Conservation (phyloP, 2,888 invertebrate species). For the Luffia ferchaultella region DNA sequence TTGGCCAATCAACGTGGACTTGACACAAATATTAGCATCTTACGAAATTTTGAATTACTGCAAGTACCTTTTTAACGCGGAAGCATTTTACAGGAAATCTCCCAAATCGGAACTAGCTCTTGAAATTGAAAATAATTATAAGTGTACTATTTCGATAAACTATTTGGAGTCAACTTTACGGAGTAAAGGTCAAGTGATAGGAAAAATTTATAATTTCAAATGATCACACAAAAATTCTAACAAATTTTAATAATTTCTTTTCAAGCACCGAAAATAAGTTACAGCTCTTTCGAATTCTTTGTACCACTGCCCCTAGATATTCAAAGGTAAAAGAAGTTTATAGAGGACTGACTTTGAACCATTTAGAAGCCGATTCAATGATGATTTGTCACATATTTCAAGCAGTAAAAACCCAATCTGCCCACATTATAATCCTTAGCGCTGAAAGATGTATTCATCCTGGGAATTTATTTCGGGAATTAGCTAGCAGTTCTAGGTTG, state of each 20-base stretch:
- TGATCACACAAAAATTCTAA: background rate
- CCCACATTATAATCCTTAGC: slow-evolving; percentile 15
- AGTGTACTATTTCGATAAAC: background rate
- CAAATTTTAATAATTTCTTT: background rate
- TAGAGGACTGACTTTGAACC: too few relatives aligned
- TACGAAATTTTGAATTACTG: slow-evolving; percentile 1
- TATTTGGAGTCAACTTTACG: too few relatives aligned
- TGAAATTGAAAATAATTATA: slow-evolving; percentile 8
- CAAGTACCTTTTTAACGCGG: slow-evolving; percentile 5
- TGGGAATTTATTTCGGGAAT: slow-evolving; percentile 20
- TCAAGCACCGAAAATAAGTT: background rate
- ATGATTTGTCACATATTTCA: slow-evolving; percentile 20
- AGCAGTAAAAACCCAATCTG: slow-evolving; percentile 15
- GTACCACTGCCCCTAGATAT: background rate
- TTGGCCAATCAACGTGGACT: background rate
- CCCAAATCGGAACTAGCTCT: slow-evolving; percentile 6
- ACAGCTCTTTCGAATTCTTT: background rate
- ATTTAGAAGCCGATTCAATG: slow-evolving; percentile 10
- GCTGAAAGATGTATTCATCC: slow-evolving; percentile 18
- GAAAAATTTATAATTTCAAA: background rate
- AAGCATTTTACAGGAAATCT: slow-evolving; percentile 9
- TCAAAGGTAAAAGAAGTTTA: too few relatives aligned
- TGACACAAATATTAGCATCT: slow-evolving; percentile 1
- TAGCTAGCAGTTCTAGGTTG: slow-evolving; percentile 9
- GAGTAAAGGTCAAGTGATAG: background rate